phyloP scores from a whole-genome alignment of 2,113 vertebrate species.

The Archilochus colubris region DNA sequence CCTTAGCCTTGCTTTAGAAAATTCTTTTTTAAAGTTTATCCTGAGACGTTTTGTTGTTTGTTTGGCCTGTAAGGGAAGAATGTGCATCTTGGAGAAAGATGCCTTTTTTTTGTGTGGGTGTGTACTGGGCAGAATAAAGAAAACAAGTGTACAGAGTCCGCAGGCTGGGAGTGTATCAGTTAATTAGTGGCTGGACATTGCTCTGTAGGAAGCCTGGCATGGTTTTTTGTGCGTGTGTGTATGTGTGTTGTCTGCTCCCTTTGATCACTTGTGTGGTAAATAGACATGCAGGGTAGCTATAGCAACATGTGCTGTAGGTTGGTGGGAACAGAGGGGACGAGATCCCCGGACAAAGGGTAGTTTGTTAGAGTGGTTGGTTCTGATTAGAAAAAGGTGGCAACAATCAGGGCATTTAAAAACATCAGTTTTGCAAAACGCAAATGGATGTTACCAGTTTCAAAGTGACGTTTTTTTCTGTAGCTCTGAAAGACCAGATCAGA shows the following conservation, averaged over 20 bases:
- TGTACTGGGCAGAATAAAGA: background rate
- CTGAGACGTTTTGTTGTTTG: constrained; percentile 7
- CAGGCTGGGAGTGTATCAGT: constrained; percentile 74
- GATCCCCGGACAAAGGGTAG: constrained; percentile 80
- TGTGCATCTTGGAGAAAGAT: constrained; percentile 5
- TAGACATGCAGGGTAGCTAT: constrained; percentile 83
- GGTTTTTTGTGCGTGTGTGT: constrained; percentile 49
- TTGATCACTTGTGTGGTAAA: constrained; percentile 89
- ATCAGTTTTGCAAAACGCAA: constrained; percentile 34
- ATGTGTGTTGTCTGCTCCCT: constrained; percentile 75
- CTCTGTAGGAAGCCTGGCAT: constrained; percentile 78
- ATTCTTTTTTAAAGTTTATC: background rate
- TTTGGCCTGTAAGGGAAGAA: constrained; percentile 2
- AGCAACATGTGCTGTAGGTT: constrained; percentile 79
- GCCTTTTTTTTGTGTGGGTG: background rate
- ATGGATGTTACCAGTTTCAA: constrained; percentile 52
- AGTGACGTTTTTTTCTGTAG: constrained; percentile 32
- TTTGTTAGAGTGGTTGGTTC: constrained; percentile 79
- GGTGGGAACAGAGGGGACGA: constrained; percentile 72
- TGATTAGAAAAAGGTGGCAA: constrained; percentile 78
- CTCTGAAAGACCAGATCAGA: background rate
- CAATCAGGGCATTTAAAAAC: constrained; percentile 58
- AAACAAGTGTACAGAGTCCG: constrained; percentile 32
- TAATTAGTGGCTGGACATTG: constrained; percentile 85
- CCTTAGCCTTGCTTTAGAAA: background rate